Conservation (phyloP, 2,888 invertebrate genomes). For the Drosophila dives region DNA sequence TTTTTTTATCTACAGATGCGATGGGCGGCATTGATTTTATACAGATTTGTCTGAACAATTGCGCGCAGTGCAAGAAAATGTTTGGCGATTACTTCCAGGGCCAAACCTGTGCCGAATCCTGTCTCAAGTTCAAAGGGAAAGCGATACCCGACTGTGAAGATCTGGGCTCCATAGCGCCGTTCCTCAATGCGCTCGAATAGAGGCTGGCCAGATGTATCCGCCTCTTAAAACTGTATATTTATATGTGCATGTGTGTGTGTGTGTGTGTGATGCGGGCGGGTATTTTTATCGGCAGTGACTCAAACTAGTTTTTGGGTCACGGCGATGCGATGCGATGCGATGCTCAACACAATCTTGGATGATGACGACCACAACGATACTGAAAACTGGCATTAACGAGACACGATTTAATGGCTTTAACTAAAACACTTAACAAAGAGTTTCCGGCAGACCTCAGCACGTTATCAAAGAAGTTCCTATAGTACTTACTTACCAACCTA, state of each 20-base stretch:
- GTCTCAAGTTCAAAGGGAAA: slow-evolving; percentile 93
- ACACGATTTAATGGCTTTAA: slow-evolving; percentile 37
- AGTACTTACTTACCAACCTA: slow-evolving; percentile 33
- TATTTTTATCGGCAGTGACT: slow-evolving; percentile 57
- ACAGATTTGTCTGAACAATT: slow-evolving; percentile 93
- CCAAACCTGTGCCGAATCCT: slow-evolving; percentile 93
- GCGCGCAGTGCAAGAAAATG: slow-evolving; percentile 95
- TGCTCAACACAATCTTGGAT: slow-evolving; percentile 51
- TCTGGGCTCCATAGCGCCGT: slow-evolving; percentile 91
- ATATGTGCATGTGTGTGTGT: slow-evolving; percentile 16
- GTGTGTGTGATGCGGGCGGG: slow-evolving; percentile 14
- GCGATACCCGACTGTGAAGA: slow-evolving; percentile 94
- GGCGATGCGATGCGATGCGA: slow-evolving; percentile 30
- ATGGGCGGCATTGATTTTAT: slow-evolving; percentile 86
- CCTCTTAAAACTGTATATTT: slow-evolving; percentile 25
- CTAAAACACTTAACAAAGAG: slow-evolving; percentile 14
- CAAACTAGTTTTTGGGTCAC: slow-evolving; percentile 67
- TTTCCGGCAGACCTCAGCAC: slow-evolving; percentile 31
- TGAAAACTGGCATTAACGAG: slow-evolving; percentile 45
- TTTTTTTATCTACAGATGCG: slow-evolving; percentile 53
- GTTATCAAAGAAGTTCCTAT: slow-evolving; percentile 64
- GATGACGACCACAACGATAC: slow-evolving; percentile 42
- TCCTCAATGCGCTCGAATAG: slow-evolving; percentile 88
- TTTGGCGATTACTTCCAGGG: slow-evolving; percentile 94
- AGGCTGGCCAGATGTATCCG: slow-evolving; percentile 6